These are phyloP conservation scores for Chymomyza amoena DNA, from an alignment of 2,888 invertebrate species.

Conservation along the genomic window DNA sequence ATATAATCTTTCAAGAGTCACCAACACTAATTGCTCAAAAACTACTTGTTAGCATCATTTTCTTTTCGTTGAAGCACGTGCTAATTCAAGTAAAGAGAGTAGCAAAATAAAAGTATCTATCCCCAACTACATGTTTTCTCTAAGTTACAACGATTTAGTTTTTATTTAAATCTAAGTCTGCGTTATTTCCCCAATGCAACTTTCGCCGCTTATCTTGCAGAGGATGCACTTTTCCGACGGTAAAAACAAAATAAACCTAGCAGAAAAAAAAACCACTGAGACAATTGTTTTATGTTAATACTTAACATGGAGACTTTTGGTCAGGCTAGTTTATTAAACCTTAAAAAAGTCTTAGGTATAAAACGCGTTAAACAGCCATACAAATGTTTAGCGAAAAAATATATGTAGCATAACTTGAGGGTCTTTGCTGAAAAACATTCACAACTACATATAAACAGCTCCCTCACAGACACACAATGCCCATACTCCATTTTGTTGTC, in stretches of 20 bases:
- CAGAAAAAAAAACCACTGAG: background rate
- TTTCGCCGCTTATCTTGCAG: constrained; percentile 30
- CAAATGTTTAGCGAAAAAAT: constrained; percentile 10
- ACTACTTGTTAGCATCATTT: constrained; percentile 58
- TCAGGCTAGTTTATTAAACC: background rate
- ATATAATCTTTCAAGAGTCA: background rate
- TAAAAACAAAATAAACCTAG: constrained; percentile 11
- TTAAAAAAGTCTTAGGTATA: background rate
- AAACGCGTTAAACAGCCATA: background rate
- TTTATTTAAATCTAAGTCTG: background rate
- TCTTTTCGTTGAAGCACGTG: constrained; percentile 43
- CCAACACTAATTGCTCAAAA: constrained; percentile 10
- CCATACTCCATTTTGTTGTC: constrained; percentile 56
- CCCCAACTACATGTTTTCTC: background rate
- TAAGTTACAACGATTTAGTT: background rate
- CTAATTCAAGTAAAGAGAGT: constrained; percentile 9
- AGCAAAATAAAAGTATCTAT: no score
- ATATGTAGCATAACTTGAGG: constrained; percentile 16
- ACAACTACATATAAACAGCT: constrained; percentile 11
- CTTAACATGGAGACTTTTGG: background rate
- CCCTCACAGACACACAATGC: constrained; percentile 21
- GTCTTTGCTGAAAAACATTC: constrained; percentile 21
- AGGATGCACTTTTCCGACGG: constrained; percentile 33
- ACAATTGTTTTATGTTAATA: background rate
- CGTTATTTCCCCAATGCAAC: constrained; percentile 33